A percentile compares a stretch with the other conserved stretches of the same genome.
Evolutionary conservation across 2,888 invertebrate species (phyloP).

Genomic region (Epistrophella euchroma): DNA sequence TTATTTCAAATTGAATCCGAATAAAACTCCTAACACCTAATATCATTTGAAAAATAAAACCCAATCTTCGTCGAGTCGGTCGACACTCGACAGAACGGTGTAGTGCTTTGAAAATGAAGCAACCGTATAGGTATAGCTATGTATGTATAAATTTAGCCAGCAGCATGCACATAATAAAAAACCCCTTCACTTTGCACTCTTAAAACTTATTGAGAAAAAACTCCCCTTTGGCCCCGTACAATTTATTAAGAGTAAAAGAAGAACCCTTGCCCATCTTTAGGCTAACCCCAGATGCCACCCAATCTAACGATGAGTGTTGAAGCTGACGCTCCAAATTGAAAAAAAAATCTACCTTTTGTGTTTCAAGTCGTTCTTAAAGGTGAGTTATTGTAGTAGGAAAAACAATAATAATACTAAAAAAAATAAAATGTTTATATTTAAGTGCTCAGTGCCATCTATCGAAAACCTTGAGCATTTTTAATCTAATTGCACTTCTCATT

Average conservation of each 20-base stretch:
- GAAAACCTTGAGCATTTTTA: too few species aligned
- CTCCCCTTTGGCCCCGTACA: slow-evolving; percentile 48
- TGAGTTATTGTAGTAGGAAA: not conserved
- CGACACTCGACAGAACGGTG: not conserved
- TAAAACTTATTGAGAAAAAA: slow-evolving; percentile 67
- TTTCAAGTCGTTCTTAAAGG: slow-evolving; percentile 8
- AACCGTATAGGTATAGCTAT: not conserved
- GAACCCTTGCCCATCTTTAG: not conserved
- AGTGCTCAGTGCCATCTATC: too few species aligned
- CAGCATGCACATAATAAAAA: slow-evolving; percentile 56
- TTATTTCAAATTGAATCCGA: slow-evolving; percentile 74
- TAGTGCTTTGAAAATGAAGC: not conserved
- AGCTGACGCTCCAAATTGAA: slow-evolving; percentile 19
- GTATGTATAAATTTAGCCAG: slow-evolving; percentile 1
- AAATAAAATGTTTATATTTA: too few species aligned
- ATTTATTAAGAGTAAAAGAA: slow-evolving; percentile 52
- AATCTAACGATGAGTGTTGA: slow-evolving; percentile 54
- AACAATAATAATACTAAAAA: too few species aligned
- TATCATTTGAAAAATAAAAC: slow-evolving; percentile 47
- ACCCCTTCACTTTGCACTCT: slow-evolving; percentile 66
- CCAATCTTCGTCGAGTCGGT: slow-evolving; percentile 14
- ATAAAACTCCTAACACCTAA: slow-evolving; percentile 73
- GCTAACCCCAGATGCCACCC: slow-evolving; percentile 26
- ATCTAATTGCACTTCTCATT: too few species aligned
- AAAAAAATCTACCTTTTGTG: not conserved